Conservation (phyloP, 1,140 invertebrate genomes). For the Holcopasites calliopsidis region DNA sequence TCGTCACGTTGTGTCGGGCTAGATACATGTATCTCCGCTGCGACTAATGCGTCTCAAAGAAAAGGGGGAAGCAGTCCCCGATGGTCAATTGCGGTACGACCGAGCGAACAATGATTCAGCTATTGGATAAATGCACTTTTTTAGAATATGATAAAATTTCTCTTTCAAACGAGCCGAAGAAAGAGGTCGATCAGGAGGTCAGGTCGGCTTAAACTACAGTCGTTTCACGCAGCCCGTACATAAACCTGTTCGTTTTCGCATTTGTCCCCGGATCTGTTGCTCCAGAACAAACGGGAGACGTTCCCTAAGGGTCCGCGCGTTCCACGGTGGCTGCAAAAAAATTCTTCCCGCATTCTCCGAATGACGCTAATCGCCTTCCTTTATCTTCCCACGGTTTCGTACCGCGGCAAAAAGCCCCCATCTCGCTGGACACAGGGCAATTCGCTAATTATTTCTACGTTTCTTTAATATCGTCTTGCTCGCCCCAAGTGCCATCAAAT, state of each 20-base stretch:
- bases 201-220: constrained; percentile 29
- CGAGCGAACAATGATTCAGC: not conserved
- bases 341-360: constrained; percentile 73
- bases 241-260: constrained; percentile 36
- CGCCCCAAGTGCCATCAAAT: constrained; percentile 40
- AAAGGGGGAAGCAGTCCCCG: constrained; percentile 59
- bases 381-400: constrained; percentile 78
- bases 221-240: constrained; percentile 35
- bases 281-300: constrained; percentile 42
- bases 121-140: too few species aligned
- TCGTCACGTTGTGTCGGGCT: constrained; percentile 72
- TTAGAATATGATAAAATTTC: too few species aligned
- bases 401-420: constrained; percentile 35
- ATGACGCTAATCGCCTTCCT: constrained; percentile 80
- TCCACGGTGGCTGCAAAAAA: constrained; percentile 68
- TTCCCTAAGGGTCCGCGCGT: constrained; percentile 64
- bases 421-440: constrained; percentile 58
- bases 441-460: constrained; percentile 77
- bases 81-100: constrained; percentile 56
- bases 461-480: constrained; percentile 64
- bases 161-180: too few species aligned
- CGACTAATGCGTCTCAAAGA: constrained; percentile 60
- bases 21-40: constrained; percentile 59
- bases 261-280: constrained; percentile 33
- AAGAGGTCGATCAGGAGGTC: not conserved